A percentile compares a stretch with the other conserved stretches of the same genome.
phyloP scores from a whole-genome alignment of 2,113 vertebrate genomes.

The Rhinogobius similis region DNA sequence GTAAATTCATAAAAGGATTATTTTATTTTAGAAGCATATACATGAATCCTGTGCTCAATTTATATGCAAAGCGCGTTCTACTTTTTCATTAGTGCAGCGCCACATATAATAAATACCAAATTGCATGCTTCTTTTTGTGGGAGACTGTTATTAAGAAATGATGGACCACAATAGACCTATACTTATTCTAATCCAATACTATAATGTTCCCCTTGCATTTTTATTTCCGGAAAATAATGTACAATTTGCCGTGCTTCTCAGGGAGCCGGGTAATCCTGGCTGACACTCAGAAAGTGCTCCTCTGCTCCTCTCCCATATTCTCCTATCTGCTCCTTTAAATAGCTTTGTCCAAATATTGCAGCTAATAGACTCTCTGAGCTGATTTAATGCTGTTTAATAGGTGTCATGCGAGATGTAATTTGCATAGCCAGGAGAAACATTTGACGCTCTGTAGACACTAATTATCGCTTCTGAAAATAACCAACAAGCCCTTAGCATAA shows the following conservation, averaged over 20 bases:
- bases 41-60: not conserved
- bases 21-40: not conserved
- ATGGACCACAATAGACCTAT: slow-evolving; percentile 11
- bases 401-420: slow-evolving; percentile 61
- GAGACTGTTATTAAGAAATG: slow-evolving; percentile 3
- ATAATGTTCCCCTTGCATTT: not conserved
- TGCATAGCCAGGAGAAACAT: slow-evolving; percentile 43
- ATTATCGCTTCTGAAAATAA: slow-evolving; percentile 68
- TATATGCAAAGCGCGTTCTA: not conserved
- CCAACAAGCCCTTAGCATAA: slow-evolving; percentile 43
- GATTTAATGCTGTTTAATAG: slow-evolving; percentile 62
- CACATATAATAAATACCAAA: slow-evolving; percentile 12
- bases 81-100: slow-evolving; percentile 10
- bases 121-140: not conserved
- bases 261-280: slow-evolving; percentile 8
- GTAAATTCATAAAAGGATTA: slow-evolving; percentile 1
- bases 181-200: slow-evolving; percentile 4
- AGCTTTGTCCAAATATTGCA: slow-evolving; percentile 39
- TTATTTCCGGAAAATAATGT: slow-evolving; percentile 19
- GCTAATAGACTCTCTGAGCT: slow-evolving; percentile 50
- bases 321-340: slow-evolving; percentile 41
- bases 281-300: slow-evolving; percentile 28
- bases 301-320: not conserved
- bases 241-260: not conserved
- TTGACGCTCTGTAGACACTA: slow-evolving; percentile 46